Conservation (phyloP, 2,113 vertebrate genomes). For the Limanda limanda region DNA sequence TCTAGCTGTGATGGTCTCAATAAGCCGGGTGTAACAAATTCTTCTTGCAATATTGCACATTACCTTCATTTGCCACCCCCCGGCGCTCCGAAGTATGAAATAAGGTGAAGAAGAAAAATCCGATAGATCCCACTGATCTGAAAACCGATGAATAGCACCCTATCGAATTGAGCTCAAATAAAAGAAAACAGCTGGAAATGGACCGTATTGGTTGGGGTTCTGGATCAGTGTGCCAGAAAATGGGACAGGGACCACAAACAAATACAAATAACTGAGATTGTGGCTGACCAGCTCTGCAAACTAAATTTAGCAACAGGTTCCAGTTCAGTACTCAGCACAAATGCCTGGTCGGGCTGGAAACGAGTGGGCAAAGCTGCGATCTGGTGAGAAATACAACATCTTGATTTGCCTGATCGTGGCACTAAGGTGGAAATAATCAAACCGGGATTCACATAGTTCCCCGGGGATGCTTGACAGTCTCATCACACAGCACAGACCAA, state of each 20-base stretch:
- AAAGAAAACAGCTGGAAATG: constrained; percentile 71
- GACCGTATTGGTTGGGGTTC: constrained; percentile 72
- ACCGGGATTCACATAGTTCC: constrained; percentile 36
- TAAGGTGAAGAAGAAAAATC: constrained; percentile 39
- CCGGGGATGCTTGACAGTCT: constrained; percentile 30
- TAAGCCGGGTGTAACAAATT: constrained; percentile 63
- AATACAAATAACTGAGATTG: constrained; percentile 72
- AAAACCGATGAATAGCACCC: constrained; percentile 39
- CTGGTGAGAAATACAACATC: background rate
- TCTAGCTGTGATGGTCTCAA: constrained; percentile 34
- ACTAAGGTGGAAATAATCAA: constrained; percentile 49
- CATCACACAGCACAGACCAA: background rate
- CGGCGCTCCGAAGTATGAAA: constrained; percentile 47
- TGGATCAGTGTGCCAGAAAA: constrained; percentile 79
- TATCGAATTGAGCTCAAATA: constrained; percentile 52
- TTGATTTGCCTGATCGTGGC: constrained; percentile 33
- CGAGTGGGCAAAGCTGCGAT: constrained; percentile 13
- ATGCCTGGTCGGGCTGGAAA: constrained; percentile 34
- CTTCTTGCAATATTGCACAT: constrained; percentile 57
- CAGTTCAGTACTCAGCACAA: constrained; percentile 56
- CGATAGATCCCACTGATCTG: constrained; percentile 52
- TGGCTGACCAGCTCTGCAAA: constrained; percentile 65
- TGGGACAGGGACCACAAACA: constrained; percentile 73
- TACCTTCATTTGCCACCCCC: constrained; percentile 58
- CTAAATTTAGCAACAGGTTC: constrained; percentile 63